phyloP scores from a whole-genome alignment of 1,140 invertebrate genomes.

The Drosophila littoralis region DNA sequence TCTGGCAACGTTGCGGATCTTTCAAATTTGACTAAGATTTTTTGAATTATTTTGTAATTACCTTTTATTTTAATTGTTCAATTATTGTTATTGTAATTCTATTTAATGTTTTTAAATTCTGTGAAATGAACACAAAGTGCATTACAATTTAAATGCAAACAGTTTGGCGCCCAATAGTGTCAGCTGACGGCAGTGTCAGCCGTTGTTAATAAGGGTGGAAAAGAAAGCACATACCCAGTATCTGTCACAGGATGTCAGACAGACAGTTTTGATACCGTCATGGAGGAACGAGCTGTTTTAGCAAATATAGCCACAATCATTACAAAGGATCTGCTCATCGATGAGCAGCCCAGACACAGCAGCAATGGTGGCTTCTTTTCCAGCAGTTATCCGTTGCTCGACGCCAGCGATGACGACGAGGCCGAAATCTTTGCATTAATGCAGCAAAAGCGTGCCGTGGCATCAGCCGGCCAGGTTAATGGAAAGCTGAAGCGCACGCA shows the following conservation, averaged over 20 bases:
- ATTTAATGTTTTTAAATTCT: background rate
- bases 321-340: slow-evolving; percentile 75
- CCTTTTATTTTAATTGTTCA: background rate
- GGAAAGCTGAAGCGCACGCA: slow-evolving; percentile 32
- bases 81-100: background rate
- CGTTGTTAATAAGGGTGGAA: slow-evolving; percentile 30
- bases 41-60: background rate
- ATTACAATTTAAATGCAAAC: slow-evolving; percentile 1
- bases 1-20: background rate
- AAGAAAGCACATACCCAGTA: slow-evolving; percentile 3
- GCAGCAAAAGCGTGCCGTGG: slow-evolving; percentile 54
- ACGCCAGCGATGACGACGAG: slow-evolving; percentile 57
- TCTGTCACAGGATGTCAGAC: background rate
- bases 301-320: slow-evolving; percentile 82
- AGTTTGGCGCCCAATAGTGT: background rate
- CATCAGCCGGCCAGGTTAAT: slow-evolving; percentile 2
- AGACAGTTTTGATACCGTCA: slow-evolving; percentile 15
- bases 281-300: slow-evolving; percentile 78
- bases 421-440: slow-evolving; percentile 71
- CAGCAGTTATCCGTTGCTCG: slow-evolving; percentile 46
- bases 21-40: background rate
- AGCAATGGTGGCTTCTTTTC: slow-evolving; percentile 1
- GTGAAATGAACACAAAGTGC: background rate
- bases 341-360: slow-evolving; percentile 43
- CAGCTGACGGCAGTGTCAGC: slow-evolving; percentile 34